Percentiles rank a stretch among this genome's conserved stretches.
Conservation (phyloP, 2,797 vertebrate species). For the Gobionotothen gibberifrons region DNA sequence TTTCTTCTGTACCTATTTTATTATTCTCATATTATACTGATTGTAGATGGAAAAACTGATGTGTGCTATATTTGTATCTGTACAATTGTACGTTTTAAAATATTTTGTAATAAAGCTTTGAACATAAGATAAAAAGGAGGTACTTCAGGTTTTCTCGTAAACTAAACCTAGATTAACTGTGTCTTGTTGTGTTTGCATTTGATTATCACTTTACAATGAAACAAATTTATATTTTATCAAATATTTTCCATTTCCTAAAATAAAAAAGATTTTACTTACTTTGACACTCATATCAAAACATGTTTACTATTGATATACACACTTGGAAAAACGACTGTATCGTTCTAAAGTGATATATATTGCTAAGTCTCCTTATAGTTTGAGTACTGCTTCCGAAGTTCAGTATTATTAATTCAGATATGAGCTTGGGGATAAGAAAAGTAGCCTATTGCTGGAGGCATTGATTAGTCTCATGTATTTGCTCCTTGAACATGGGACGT, state of each 20-base stretch:
- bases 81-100: conserved; percentile 32
- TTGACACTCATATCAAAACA: background rate
- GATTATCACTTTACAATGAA: background rate
- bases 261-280: background rate
- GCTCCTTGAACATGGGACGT: background rate
- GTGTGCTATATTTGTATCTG: conserved; percentile 16
- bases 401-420: too few relatives aligned
- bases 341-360: too few relatives aligned
- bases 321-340: too few relatives aligned
- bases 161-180: background rate
- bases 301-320: background rate
- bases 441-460: background rate
- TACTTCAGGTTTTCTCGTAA: background rate
- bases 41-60: background rate
- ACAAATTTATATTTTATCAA: background rate
- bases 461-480: background rate
- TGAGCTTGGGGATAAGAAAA: too few relatives aligned
- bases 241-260: background rate
- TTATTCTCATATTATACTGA: background rate
- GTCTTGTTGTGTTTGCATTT: background rate
- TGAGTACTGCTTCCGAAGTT: too few relatives aligned
- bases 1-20: background rate
- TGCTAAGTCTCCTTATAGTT: too few relatives aligned
- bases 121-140: background rate
- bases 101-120: conserved; percentile 58